phyloP scores from a whole-genome alignment of 2,113 vertebrate genomes.

The Syngnathoides biaculeatus region DNA sequence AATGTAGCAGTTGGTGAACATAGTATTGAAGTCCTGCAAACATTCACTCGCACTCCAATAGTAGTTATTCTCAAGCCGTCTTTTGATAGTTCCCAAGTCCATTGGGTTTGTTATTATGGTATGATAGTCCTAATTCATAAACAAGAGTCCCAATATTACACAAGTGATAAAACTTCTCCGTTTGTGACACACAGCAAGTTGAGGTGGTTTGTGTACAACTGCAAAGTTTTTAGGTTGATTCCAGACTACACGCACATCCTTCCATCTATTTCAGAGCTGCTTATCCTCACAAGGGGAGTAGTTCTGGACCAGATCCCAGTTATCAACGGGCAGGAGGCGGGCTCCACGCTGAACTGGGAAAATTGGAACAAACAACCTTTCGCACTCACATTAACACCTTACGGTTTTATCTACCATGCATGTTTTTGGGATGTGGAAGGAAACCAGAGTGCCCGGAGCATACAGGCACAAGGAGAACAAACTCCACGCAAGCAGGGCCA shows the following conservation, averaged over 20 bases:
- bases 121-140: conserved; percentile 86
- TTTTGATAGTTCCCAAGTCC: conserved; percentile 98
- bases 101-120: conserved; percentile 94
- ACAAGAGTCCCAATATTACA: not conserved
- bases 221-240: not conserved
- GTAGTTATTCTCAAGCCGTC: conserved; percentile 89
- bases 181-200: not conserved
- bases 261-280: no score
- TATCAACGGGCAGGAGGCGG: no score
- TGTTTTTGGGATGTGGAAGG: no score
- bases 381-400: no score
- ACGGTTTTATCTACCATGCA: no score
- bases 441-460: no score
- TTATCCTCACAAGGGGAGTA: no score
- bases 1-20: conserved; percentile 99
- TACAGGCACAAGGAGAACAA: no score
- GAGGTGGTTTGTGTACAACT: not conserved
- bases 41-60: conserved; percentile 95
- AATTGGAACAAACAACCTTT: no score
- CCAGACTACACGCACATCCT: not conserved
- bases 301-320: no score
- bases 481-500: no score
- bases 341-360: no score
- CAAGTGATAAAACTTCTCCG: not conserved
- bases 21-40: conserved; percentile 98